Conservation (phyloP, 1,140 invertebrate genomes). For the Sitophilus oryzae region DNA sequence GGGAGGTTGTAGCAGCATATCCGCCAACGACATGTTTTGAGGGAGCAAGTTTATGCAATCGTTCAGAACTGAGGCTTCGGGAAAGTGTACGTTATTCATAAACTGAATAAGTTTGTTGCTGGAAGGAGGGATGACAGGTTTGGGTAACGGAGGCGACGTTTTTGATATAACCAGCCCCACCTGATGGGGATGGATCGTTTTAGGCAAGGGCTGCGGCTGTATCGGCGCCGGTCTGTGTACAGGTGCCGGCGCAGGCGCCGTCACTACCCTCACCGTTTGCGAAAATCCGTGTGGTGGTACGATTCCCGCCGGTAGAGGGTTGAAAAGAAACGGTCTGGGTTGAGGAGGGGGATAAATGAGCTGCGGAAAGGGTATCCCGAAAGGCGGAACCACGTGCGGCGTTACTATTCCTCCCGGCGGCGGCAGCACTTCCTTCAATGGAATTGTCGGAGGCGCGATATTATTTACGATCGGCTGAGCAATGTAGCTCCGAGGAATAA, state of each 20-base stretch:
- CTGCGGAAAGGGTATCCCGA: slow-evolving; percentile 14
- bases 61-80: slow-evolving; percentile 41
- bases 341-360: slow-evolving; percentile 12
- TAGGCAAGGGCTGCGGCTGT: slow-evolving; percentile 5
- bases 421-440: slow-evolving; percentile 9
- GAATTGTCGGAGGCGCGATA: background rate
- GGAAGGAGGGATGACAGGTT: slow-evolving; percentile 1
- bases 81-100: slow-evolving; percentile 51
- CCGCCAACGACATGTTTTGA: slow-evolving; percentile 39
- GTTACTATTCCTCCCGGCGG: slow-evolving; percentile 12
- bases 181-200: background rate
- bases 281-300: slow-evolving; percentile 11
- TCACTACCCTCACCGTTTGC: slow-evolving; percentile 13
- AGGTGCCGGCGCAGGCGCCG: slow-evolving; percentile 4
- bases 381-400: slow-evolving; percentile 17
- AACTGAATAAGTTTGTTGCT: slow-evolving; percentile 47
- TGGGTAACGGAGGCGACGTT: background rate
- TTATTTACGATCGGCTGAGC: slow-evolving; percentile 7
- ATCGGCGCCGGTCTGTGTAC: background rate
- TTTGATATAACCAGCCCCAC: background rate
- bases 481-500: slow-evolving; percentile 53
- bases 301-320: slow-evolving; percentile 10
- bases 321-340: slow-evolving; percentile 16
- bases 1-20: slow-evolving; percentile 40
- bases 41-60: slow-evolving; percentile 42